These are phyloP conservation scores for Cynopterus sphinx DNA, from an alignment of 2,797 vertebrate genomes.

Conservation along the genomic window DNA sequence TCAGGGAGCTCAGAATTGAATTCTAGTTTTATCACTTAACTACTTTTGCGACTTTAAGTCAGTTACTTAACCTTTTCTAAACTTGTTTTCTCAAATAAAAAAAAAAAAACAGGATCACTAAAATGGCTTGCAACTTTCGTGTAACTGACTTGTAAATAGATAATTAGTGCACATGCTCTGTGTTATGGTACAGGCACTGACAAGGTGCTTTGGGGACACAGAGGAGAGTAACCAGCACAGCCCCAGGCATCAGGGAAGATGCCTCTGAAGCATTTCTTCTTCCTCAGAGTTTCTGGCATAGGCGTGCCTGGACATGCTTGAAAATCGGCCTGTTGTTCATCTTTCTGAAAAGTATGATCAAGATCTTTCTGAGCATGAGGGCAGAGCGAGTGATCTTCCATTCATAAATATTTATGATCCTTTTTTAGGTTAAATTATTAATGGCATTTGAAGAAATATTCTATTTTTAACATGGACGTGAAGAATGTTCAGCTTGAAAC, in stretches of 20 bases:
- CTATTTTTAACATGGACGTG: neutral
- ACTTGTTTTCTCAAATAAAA: neutral
- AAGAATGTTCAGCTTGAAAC: neutral
- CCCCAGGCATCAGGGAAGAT: neutral
- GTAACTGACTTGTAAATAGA: neutral
- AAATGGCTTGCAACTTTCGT: neutral
- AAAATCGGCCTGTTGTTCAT: neutral
- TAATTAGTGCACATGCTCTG: neutral
- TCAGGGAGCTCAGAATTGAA: neutral
- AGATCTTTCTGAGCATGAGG: neutral
- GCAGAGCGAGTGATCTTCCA: neutral
- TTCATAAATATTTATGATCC: conserved; percentile 43
- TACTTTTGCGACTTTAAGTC: neutral
- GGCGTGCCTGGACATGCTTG: neutral
- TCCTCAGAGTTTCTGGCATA: neutral
- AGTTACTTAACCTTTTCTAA: neutral
- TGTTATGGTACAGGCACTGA: neutral
- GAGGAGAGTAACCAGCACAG: neutral
- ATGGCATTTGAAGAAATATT: neutral
- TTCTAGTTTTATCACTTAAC: neutral
- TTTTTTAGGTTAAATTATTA: conserved; percentile 45
- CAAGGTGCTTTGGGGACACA: neutral
- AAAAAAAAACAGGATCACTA: neutral
- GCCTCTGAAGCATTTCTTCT: neutral
- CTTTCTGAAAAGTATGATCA: neutral